Evolutionary conservation across 2,797 vertebrate genomes (phyloP).

Genomic region (Choloepus didactylus): DNA sequence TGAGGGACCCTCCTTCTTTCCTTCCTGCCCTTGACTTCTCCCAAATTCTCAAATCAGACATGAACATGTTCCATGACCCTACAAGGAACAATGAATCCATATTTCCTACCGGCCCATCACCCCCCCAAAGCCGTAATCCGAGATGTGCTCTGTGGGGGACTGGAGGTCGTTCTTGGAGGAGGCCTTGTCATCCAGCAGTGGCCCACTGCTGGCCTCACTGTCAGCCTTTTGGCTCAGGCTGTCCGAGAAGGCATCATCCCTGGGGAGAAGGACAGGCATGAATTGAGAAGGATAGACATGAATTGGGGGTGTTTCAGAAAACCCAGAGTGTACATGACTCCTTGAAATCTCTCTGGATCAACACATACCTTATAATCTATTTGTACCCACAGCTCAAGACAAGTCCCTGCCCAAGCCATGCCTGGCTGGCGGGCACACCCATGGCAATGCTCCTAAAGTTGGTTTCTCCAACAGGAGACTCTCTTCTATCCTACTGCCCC

Average conservation of each 20-base stretch:
- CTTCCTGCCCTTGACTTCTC: not conserved
- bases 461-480: not conserved
- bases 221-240: constrained; percentile 94
- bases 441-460: not conserved
- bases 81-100: not conserved
- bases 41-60: not conserved
- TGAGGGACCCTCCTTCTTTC: not conserved
- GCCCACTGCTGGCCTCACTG: constrained; percentile 93
- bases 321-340: not conserved
- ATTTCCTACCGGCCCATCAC: constrained; percentile 93
- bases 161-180: constrained; percentile 95
- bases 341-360: not conserved
- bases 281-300: constrained; percentile 70
- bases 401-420: not conserved
- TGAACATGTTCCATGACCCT: not conserved
- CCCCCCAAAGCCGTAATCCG: constrained; percentile 93
- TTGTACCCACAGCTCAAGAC: no score
- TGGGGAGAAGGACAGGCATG: constrained; percentile 82
- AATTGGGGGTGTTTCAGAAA: constrained; percentile 2
- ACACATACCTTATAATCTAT: not conserved
- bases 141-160: constrained; percentile 94
- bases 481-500: not conserved
- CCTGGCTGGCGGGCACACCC: not conserved
- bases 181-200: constrained; percentile 92
- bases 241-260: constrained; percentile 96